Evolutionary conservation across 2,797 vertebrate species (phyloP).

Genomic region (Hoplostethus mediterraneus): DNA sequence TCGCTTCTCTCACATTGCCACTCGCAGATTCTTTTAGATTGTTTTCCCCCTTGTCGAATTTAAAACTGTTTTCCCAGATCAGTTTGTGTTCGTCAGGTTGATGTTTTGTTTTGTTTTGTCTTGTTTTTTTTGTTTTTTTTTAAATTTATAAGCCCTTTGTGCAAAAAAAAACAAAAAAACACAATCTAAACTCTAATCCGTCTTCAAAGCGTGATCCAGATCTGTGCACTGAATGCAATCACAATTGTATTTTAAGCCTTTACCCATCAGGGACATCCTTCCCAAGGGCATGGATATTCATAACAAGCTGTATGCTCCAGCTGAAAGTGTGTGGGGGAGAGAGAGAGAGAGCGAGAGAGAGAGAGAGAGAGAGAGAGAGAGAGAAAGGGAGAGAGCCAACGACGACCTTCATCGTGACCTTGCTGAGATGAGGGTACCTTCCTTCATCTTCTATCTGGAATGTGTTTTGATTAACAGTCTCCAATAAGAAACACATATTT

Average conservation of each 20-base stretch:
- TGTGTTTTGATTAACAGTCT: constrained; percentile 48
- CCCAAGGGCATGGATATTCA: constrained; percentile 39
- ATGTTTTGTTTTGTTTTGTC: neutral
- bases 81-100: neutral
- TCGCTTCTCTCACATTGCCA: neutral
- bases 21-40: neutral
- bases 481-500: constrained; percentile 24
- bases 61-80: neutral
- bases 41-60: neutral
- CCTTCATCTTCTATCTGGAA: constrained; percentile 33
- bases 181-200: neutral
- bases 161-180: neutral
- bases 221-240: constrained; percentile 4
- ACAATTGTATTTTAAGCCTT: constrained; percentile 11
- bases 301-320: constrained; percentile 44
- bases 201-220: neutral
- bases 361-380: constrained; percentile 2
- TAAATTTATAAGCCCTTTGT: neutral
- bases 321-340: constrained; percentile 25
- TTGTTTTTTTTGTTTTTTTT: neutral
- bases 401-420: constrained; percentile 41
- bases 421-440: constrained; percentile 26
- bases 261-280: constrained; percentile 22
- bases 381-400: constrained; percentile 23
- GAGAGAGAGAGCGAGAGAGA: constrained; percentile 1